Evolutionary conservation across 2,797 vertebrate species (phyloP).

Genomic region (Ambastaia sidthimunki): DNA sequence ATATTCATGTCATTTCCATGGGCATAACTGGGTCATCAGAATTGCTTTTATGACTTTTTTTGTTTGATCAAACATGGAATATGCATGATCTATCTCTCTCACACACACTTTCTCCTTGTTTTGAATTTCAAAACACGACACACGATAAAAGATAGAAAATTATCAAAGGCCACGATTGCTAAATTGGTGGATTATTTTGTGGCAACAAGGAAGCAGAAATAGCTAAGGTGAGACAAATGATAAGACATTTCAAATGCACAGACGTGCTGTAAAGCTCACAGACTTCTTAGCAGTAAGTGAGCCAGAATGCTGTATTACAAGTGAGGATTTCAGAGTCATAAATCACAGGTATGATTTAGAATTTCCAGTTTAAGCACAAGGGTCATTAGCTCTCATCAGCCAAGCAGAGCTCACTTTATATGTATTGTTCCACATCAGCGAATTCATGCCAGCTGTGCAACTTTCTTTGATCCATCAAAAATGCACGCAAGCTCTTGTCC

Average conservation of each 20-base stretch:
- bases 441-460: slow-evolving; percentile 60
- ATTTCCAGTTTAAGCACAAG: slow-evolving; percentile 55
- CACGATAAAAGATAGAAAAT: not conserved
- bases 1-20: slow-evolving; percentile 44
- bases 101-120: not conserved
- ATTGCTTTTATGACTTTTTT: slow-evolving; percentile 44
- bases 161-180: not conserved
- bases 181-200: not conserved
- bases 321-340: slow-evolving; percentile 38
- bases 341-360: slow-evolving; percentile 59
- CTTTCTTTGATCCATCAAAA: slow-evolving; percentile 60
- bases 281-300: slow-evolving; percentile 49
- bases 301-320: slow-evolving; percentile 32
- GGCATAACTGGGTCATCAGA: slow-evolving; percentile 50
- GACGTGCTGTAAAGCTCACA: slow-evolving; percentile 13
- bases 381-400: slow-evolving; percentile 58
- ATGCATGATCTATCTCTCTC: slow-evolving; percentile 38
- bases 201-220: slow-evolving; percentile 2
- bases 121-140: slow-evolving; percentile 17
- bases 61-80: slow-evolving; percentile 51
- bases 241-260: slow-evolving; percentile 1
- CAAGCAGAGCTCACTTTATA: slow-evolving; percentile 57
- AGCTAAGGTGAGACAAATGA: slow-evolving; percentile 1
- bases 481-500: slow-evolving; percentile 59
- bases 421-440: slow-evolving; percentile 60